Evolutionary conservation across 2,888 invertebrate genomes (phyloP).

Genomic region (Lasius fuliginosus): DNA sequence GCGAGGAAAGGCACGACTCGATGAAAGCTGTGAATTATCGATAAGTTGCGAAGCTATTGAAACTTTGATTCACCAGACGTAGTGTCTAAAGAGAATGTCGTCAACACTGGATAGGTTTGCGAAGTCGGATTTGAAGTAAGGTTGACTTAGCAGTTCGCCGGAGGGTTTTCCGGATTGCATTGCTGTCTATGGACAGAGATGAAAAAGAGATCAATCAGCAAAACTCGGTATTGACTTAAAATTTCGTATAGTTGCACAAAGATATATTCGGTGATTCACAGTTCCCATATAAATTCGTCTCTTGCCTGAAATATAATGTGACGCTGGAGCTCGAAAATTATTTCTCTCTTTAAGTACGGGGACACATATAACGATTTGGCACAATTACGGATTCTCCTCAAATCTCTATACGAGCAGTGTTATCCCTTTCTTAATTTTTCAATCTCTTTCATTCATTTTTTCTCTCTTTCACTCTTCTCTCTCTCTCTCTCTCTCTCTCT

Average conservation of each 20-base stretch:
- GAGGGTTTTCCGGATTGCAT: background rate
- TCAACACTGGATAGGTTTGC: background rate
- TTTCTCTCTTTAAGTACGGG: background rate
- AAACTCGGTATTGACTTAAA: background rate
- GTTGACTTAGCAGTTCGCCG: background rate
- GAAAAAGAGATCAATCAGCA: background rate
- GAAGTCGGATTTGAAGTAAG: background rate
- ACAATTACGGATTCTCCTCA: slow-evolving; percentile 47
- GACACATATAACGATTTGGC: slow-evolving; percentile 16
- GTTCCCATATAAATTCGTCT: background rate
- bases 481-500: slow-evolving; percentile 42
- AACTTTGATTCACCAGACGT: background rate
- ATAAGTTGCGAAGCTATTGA: background rate
- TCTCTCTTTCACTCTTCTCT: slow-evolving; percentile 35
- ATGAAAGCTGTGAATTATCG: slow-evolving; percentile 1
- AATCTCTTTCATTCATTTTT: slow-evolving; percentile 49
- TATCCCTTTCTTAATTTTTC: slow-evolving; percentile 64
- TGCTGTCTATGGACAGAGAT: background rate
- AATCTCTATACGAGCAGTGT: slow-evolving; percentile 80
- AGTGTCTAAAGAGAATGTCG: background rate
- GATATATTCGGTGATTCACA: background rate
- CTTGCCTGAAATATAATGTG: background rate
- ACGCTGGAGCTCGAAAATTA: background rate
- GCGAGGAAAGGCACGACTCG: background rate
- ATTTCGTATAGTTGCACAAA: background rate